Base-by-base conservation (phyloP, 2,888 invertebrate species). In the Pammene fasciana region DNA sequence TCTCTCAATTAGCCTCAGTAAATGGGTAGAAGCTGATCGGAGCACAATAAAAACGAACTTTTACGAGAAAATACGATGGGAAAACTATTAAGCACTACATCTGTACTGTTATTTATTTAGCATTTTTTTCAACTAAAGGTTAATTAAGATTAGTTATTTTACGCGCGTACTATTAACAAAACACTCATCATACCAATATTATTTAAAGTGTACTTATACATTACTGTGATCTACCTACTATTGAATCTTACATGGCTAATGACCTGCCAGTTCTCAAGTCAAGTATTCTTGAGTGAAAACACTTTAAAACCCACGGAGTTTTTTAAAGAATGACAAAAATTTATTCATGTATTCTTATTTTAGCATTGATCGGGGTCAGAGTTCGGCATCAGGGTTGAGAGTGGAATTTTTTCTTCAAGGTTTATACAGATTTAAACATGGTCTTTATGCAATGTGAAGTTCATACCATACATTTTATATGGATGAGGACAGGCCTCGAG, bases 321-420 rank as follows among this genome's bases (percentile, higher is more conserved):
- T 14, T 54, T 13, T 43, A 50, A 38, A 57, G 50, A 8, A 41
- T 57, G 66, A 41, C 57, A 43, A 59, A 34, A 26, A 50, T 59
- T n/a, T 59, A 56, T 59, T 48, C n/a, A 65, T 50, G 11, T 41
- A 57, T 66, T 57, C 41, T 66, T 38, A 41, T 18, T 57, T 43
- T 48, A 50, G 65, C 48, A 66, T 57, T 66, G 65, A 26, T 18
- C 1, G 36, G 48, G 64, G 65, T 57, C 57, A 57, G 57, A 57
- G 57, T 66, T 66, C 50, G 57, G 6, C 48, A 48, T 41, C 65
- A 66, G 48, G 65, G 65, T 67, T 55, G 55, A 45, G 46, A 67
- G 26, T n/a, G 50, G 38, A 45, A 50, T 41, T 52, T 52, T 62
- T 62, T 26, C 41, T 52, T 52, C 62, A 62, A 62, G 62, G 62